phyloP scores from a whole-genome alignment of 2,797 vertebrate species.

The Gallirallus australis region DNA sequence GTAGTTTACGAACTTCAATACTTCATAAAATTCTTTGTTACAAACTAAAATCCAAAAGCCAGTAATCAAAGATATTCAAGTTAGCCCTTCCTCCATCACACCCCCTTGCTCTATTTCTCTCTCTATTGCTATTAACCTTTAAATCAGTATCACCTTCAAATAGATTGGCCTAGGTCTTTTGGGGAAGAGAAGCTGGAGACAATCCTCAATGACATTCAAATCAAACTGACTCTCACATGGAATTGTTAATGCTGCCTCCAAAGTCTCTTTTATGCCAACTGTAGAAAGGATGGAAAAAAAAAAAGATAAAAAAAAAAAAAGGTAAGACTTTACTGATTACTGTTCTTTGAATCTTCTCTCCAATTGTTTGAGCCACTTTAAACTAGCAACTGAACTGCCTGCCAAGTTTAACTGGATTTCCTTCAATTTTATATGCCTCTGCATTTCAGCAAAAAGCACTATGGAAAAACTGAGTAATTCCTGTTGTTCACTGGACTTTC shows the following conservation, averaged over 20 bases:
- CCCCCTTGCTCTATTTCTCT: background rate
- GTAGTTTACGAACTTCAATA: background rate
- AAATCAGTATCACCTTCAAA: background rate
- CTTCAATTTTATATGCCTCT: background rate
- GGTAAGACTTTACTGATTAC: background rate
- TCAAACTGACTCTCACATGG: background rate
- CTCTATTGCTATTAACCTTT: background rate
- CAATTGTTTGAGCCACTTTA: background rate
- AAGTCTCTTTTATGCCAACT: background rate
- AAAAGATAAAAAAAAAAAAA: background rate
- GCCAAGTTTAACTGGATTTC: background rate
- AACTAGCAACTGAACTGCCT: background rate
- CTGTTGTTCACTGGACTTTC: background rate
- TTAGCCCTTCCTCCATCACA: background rate
- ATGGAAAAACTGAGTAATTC: background rate
- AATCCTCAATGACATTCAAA: background rate
- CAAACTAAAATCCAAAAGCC: background rate
- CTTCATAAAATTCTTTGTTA: background rate
- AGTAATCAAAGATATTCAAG: background rate
- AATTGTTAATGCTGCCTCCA: background rate
- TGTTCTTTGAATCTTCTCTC: background rate
- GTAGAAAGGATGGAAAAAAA: background rate
- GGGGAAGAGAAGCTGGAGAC: background rate
- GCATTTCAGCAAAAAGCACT: background rate
- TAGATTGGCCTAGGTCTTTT: background rate